Percentiles rank a stretch among this genome's conserved stretches.
Conservation (phyloP, 2,797 vertebrate genomes). For the Coendou prehensilis region DNA sequence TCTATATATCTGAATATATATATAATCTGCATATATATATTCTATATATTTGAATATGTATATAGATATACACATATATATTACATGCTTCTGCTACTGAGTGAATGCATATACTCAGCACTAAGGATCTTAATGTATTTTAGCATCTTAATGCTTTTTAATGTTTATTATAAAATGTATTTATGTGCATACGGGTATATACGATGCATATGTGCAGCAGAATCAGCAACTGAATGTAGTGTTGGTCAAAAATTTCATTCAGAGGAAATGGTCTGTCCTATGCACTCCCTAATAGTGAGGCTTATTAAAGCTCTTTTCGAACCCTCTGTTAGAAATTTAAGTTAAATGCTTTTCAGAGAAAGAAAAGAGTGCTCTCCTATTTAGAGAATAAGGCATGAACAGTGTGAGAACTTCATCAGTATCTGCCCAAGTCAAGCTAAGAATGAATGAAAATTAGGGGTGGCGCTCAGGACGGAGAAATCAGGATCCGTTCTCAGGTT, state of each 20-base stretch:
- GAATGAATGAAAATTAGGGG: background rate
- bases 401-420: background rate
- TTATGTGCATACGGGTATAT: background rate
- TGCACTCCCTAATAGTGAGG: background rate
- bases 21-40: background rate
- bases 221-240: background rate
- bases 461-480: background rate
- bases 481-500: background rate
- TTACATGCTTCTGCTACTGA: background rate
- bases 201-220: background rate
- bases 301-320: background rate
- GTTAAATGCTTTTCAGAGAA: background rate
- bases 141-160: background rate
- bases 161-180: conserved; percentile 36
- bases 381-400: background rate
- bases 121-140: conserved; percentile 27
- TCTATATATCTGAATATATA: no score
- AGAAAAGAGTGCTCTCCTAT: background rate
- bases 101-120: background rate
- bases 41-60: background rate
- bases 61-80: background rate
- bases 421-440: background rate
- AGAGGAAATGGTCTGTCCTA: background rate
- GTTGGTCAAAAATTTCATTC: background rate
- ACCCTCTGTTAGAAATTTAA: background rate